Evolutionary conservation across 1,140 invertebrate genomes (phyloP), one percentile per base, ranked within the genome.

Genomic region (Pissodes strobi): DNA sequence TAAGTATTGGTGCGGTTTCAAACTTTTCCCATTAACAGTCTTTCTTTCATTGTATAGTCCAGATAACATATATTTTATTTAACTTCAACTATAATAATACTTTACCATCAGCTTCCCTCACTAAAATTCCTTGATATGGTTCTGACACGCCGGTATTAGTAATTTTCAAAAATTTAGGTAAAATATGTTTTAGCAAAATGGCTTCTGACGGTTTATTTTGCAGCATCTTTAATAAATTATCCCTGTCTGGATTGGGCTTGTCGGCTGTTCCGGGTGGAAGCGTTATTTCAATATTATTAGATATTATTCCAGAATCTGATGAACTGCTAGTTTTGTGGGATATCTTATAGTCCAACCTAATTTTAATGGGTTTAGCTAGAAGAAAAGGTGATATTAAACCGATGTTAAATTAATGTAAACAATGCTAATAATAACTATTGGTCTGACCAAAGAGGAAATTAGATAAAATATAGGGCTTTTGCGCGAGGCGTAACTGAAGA

Each of bases 111-210:
- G 19, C 34, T 34, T 49, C 52, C 8, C 21, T 27, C 5, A 10
- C 39, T 37, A 64, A 30, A 49, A 64, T 56, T 17, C 39, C 62
- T 23, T 27, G 10, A 43, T 57, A 64, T 9, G 87, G 81, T 48
- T 82, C 83, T 0, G 87, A 82, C 13, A 85, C 87, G 0, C 87
- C 90, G 68, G 86, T 87, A 69, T 89, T 90, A 2, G 91, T 90
- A 1, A 94, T 89, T 80, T 94, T 93, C 0, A 97, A 76, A 75
- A 94, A 96, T 76, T 95, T 95, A 0, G 94, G 94, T 72, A 96
- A 88, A 41, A 88, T 82, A 67, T 82, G 76, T 34, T 68, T 69
- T 23, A 85, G 56, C 13, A 52, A 15, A 46, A 74, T 57, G 34
- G 74, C 65, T n/a, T n/a, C n/a, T 22, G 74, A 63, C 2, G 72